Evolutionary conservation across 64 coral and sea anemone genomes (phyloP), one percentile per base, ranked within the genome.

Genomic region (Acropora tenuis): DNA sequence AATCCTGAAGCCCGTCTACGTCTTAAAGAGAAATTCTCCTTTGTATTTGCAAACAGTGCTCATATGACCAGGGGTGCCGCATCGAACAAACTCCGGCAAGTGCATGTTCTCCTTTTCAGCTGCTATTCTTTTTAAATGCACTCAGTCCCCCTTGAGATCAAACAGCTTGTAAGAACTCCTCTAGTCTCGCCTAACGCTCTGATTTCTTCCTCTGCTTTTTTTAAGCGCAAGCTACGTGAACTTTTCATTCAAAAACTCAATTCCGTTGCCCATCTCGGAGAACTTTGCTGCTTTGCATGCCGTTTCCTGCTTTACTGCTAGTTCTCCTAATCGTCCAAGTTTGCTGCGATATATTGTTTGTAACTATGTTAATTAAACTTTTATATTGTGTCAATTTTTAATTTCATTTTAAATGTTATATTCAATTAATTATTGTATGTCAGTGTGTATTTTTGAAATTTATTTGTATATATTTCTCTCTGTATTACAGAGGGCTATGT

Each of bases 51-150:
- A 68, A 87, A 73, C 12, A 71, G 57, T 61, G 66, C 84, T 16
- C 42, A 74, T 47, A 74, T 87, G 84, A 74, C 65, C 73, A 87
- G 67, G 68, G 65, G 65, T 74, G 67, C 84, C 84, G 17, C 47
- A 69, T 87, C 11, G 84, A 69, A n/a, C 58, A 5, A 13, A 2
- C 50, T 82, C 79, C n/a, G 13, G 5, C 79, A 10, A 47, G 50
- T 13, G 47, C 20, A 82, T 49, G 47, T 50, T 55, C 79, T 50
- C 8, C 79, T 82, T 55, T 82, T 15, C 42, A 50, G 79, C 79
- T 50, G 79, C 79, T 82, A 58, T 82, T 82, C 46, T 82, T 47
- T 82, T 82, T 82, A 82, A 53, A 30, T 60, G 79, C 79, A 50
- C 79, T 82, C 11, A 30, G 30, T 30, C 30, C 46, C 79, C 79